Evolutionary conservation across 2,797 vertebrate species (phyloP).

Genomic region (Rhinogobio ventralis): DNA sequence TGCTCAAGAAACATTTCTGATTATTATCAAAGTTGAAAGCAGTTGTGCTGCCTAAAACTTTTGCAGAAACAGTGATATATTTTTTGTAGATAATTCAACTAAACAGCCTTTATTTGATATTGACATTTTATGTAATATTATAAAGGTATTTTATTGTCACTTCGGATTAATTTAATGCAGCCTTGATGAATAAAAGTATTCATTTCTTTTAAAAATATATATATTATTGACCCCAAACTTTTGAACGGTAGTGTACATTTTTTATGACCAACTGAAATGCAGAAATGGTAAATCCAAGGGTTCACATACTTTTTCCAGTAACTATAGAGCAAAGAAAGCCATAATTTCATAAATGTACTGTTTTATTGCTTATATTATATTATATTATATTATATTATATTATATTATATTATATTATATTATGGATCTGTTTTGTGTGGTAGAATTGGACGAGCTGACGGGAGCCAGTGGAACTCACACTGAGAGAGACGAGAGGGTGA

Average conservation of each 20-base stretch:
- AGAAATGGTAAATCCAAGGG: neutral
- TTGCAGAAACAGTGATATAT: too few species aligned
- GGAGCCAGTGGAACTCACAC: slow-evolving; percentile 81
- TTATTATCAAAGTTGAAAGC: neutral
- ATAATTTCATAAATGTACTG: neutral
- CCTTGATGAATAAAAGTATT: neutral
- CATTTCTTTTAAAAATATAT: neutral
- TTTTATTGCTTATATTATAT: slow-evolving; percentile 22
- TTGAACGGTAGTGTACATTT: neutral
- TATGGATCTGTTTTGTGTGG: slow-evolving; percentile 45
- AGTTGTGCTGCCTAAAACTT: neutral
- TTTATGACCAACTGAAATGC: neutral
- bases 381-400: slow-evolving; percentile 31
- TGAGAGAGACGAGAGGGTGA: slow-evolving; percentile 88
- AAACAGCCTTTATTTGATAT: neutral
- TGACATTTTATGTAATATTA: neutral
- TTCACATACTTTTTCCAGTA: too few species aligned
- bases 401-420: slow-evolving; percentile 39
- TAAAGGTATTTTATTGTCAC: neutral
- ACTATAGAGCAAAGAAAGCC: neutral
- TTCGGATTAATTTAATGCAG: neutral
- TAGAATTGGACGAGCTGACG: slow-evolving; percentile 64
- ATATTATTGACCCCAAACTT: neutral
- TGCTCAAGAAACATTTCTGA: neutral
- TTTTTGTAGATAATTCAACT: too few species aligned